These are phyloP conservation scores for Acholoe squamosa DNA, from an alignment of 2,888 invertebrate species.

Conservation along the genomic window DNA sequence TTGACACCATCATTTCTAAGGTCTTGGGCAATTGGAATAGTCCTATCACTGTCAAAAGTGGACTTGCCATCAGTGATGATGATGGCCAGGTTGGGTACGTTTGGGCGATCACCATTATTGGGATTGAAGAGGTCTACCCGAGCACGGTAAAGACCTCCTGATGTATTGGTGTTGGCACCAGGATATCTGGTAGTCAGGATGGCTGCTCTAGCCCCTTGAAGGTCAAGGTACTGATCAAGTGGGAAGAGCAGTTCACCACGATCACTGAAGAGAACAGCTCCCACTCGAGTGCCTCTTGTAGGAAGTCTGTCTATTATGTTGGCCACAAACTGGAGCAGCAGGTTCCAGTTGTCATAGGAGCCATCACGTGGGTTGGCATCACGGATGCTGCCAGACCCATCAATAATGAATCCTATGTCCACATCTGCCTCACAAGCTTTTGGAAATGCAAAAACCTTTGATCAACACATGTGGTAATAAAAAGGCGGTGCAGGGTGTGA, in stretches of 20 bases:
- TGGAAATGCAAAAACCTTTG: not conserved
- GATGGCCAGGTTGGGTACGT: slow-evolving; percentile 64
- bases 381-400: slow-evolving; percentile 66
- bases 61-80: slow-evolving; percentile 66
- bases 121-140: slow-evolving; percentile 36
- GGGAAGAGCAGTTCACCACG: slow-evolving; percentile 54
- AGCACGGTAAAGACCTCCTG: slow-evolving; percentile 59
- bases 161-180: slow-evolving; percentile 65
- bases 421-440: slow-evolving; percentile 32
- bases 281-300: slow-evolving; percentile 54
- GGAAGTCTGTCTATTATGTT: slow-evolving; percentile 48
- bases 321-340: slow-evolving; percentile 60
- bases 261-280: slow-evolving; percentile 59
- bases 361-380: slow-evolving; percentile 62
- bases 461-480: not conserved
- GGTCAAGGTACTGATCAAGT: not conserved
- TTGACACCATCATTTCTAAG: slow-evolving; percentile 46
- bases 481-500: not conserved
- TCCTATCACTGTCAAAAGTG: slow-evolving; percentile 6
- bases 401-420: slow-evolving; percentile 66
- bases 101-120: slow-evolving; percentile 60
- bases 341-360: slow-evolving; percentile 61
- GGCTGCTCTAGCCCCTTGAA: not conserved
- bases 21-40: slow-evolving; percentile 59
- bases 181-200: slow-evolving; percentile 58